Evolutionary conservation across 92 coral and sea anemone species (phyloP).

Genomic region (Palythoa caribaeorum): DNA sequence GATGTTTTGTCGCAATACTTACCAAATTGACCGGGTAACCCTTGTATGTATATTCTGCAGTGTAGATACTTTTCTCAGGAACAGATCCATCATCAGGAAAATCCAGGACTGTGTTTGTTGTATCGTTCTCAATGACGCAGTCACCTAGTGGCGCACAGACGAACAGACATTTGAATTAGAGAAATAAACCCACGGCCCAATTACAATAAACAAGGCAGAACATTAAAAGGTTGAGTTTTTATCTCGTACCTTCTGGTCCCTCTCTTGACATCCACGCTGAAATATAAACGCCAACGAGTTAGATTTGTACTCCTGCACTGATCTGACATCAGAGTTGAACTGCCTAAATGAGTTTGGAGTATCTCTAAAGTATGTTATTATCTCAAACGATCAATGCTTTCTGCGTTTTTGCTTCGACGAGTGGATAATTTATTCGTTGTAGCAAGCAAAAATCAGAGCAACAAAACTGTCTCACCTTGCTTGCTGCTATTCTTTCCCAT

Average conservation of each 20-base stretch:
- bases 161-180: slow-evolving; percentile 41
- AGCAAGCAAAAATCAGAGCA: slow-evolving; percentile 18
- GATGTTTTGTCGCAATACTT: slow-evolving; percentile 52
- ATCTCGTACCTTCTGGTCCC: slow-evolving; percentile 93
- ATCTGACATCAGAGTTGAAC: slow-evolving; percentile 1
- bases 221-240: neutral
- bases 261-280: slow-evolving; percentile 99
- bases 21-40: slow-evolving; percentile 99
- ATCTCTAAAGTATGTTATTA: slow-evolving; percentile 59
- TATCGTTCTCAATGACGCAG: slow-evolving; percentile 96
- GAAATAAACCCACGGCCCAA: neutral
- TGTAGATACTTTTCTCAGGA: slow-evolving; percentile 81
- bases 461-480: slow-evolving; percentile 72
- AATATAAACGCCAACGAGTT: slow-evolving; percentile 47
- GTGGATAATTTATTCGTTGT: slow-evolving; percentile 13
- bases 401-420: slow-evolving; percentile 49
- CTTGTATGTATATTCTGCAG: slow-evolving; percentile 95
- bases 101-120: slow-evolving; percentile 74
- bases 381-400: slow-evolving; percentile 56
- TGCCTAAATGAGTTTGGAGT: neutral
- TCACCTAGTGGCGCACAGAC: slow-evolving; percentile 75
- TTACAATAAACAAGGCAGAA: slow-evolving; percentile 56
- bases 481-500: slow-evolving; percentile 92
- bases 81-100: slow-evolving; percentile 67
- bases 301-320: slow-evolving; percentile 34